Conservation (phyloP, 1,140 invertebrate genomes). For the Drosophila gunungcola region DNA sequence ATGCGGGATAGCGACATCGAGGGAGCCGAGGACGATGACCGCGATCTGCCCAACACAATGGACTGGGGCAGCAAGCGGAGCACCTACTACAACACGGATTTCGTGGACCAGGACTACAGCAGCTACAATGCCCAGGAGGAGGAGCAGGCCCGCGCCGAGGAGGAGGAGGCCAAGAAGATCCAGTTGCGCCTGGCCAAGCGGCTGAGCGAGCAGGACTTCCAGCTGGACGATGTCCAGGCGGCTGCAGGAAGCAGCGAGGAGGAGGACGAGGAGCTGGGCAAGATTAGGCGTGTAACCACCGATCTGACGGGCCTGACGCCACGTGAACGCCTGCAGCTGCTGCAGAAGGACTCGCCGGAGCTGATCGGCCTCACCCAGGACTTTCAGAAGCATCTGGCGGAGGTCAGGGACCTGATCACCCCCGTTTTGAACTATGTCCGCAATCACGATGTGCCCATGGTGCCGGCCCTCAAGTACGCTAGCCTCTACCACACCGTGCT, state of each 20-base stretch:
- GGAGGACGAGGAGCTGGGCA: slow-evolving; percentile 68
- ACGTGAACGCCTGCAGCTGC: slow-evolving; percentile 90
- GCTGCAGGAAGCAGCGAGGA: slow-evolving; percentile 51
- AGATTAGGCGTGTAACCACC: slow-evolving; percentile 74
- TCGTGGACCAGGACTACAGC: slow-evolving; percentile 94
- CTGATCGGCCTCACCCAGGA: slow-evolving; percentile 91
- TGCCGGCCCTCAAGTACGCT: slow-evolving; percentile 87
- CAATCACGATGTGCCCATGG: slow-evolving; percentile 84
- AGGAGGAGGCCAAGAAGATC: slow-evolving; percentile 93
- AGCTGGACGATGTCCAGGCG: slow-evolving; percentile 86
- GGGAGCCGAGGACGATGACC: slow-evolving; percentile 89
- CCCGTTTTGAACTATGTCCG: slow-evolving; percentile 89
- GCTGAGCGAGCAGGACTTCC: slow-evolving; percentile 93
- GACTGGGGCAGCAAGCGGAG: slow-evolving; percentile 94
- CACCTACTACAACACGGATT: slow-evolving; percentile 94
- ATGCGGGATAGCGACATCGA: slow-evolving; percentile 90
- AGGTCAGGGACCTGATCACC: slow-evolving; percentile 87
- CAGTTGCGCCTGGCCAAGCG: slow-evolving; percentile 91
- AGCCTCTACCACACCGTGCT: slow-evolving; percentile 89
- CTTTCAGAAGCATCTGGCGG: slow-evolving; percentile 89
- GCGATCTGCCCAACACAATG: slow-evolving; percentile 90
- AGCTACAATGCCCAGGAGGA: slow-evolving; percentile 89
- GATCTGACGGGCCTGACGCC: slow-evolving; percentile 91
- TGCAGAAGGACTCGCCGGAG: slow-evolving; percentile 94
- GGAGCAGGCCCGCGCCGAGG: slow-evolving; percentile 91